Conservation (phyloP, 2,888 invertebrate genomes). For the Dichetophora obliterata region DNA sequence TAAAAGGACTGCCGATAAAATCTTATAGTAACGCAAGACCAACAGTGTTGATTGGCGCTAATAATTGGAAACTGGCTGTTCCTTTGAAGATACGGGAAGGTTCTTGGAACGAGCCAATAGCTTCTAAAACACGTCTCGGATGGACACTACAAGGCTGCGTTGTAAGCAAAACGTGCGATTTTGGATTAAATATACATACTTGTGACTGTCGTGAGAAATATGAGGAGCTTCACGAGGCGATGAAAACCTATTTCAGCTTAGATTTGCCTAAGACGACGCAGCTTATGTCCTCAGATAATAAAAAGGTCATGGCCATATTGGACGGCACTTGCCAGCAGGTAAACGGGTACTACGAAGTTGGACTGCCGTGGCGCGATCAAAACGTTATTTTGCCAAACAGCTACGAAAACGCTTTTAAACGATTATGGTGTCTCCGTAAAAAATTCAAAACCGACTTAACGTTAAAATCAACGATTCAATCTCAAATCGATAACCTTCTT, state of each 20-base stretch:
- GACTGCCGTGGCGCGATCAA: too few relatives aligned
- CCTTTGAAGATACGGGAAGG: not conserved
- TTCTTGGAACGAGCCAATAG: too few relatives aligned
- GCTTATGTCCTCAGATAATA: too few relatives aligned
- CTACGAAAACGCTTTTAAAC: too few relatives aligned
- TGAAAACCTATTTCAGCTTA: too few relatives aligned
- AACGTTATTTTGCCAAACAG: too few relatives aligned
- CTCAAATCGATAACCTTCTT: not conserved
- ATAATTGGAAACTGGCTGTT: constrained; percentile 29
- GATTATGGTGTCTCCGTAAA: constrained; percentile 9
- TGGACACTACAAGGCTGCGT: too few relatives aligned
- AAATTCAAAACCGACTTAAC: not conserved
- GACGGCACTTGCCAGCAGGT: not conserved
- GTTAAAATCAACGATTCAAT: not conserved
- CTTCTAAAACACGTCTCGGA: too few relatives aligned
- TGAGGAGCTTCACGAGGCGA: not conserved
- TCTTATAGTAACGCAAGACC: constrained; percentile 29
- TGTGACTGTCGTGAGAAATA: constrained; percentile 1
- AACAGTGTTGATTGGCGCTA: constrained; percentile 20
- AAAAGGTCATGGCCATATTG: too few relatives aligned
- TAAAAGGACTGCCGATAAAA: constrained; percentile 25
- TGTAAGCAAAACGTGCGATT: too few relatives aligned
- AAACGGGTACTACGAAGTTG: not conserved
- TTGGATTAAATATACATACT: too few relatives aligned
- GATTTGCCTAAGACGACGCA: too few relatives aligned